Percentiles rank a stretch among this genome's conserved stretches.
phyloP scores from a whole-genome alignment of 2,888 invertebrate species.

The Criorhina ranunculi region DNA sequence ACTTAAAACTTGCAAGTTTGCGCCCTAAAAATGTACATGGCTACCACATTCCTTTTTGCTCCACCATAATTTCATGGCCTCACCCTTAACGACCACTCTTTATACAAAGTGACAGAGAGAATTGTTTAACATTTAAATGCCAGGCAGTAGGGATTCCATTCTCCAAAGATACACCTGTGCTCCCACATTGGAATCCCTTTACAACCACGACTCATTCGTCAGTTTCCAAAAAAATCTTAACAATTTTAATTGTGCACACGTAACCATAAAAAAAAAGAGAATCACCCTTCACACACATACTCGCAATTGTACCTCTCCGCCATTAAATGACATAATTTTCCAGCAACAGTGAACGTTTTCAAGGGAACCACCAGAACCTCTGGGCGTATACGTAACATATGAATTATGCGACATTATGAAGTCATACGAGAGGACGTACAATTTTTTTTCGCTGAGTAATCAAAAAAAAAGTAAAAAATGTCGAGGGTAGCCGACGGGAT shows the following conservation, averaged over 20 bases:
- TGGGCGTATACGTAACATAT: slow-evolving; percentile 53
- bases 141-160: background rate
- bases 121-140: slow-evolving; percentile 18
- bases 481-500: slow-evolving; percentile 25
- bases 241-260: slow-evolving; percentile 63
- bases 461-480: slow-evolving; percentile 45
- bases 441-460: slow-evolving; percentile 54
- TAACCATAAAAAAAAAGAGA: slow-evolving; percentile 28
- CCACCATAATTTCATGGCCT: background rate
- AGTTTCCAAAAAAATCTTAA: slow-evolving; percentile 41
- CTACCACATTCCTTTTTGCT: background rate
- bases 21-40: too few relatives aligned
- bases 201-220: background rate
- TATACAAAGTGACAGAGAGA: background rate
- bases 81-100: background rate
- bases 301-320: background rate
- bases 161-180: background rate
- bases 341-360: slow-evolving; percentile 38
- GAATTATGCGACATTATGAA: slow-evolving; percentile 73
- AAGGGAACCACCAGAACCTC: slow-evolving; percentile 41
- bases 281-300: background rate
- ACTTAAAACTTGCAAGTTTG: too few relatives aligned
- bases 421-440: slow-evolving; percentile 59
- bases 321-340: slow-evolving; percentile 64
- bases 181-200: background rate